Evolutionary conservation across 2,888 invertebrate genomes (phyloP).

Genomic region (Aspidapion aeneum): DNA sequence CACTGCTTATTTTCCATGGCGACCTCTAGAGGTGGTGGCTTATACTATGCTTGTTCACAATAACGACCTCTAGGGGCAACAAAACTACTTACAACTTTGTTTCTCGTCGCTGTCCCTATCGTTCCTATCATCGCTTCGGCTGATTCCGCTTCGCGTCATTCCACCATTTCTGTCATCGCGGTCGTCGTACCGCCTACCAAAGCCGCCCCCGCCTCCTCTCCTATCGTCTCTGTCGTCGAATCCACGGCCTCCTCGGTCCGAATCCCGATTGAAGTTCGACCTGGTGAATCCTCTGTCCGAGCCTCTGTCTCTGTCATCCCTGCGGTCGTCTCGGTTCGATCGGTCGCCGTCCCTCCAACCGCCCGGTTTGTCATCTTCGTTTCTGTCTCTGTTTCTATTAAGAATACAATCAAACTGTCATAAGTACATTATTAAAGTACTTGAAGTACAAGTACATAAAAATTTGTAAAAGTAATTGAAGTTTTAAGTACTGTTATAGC

Average conservation of each 20-base stretch:
- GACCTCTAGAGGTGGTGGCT: too few species aligned
- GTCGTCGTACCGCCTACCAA: slow-evolving; percentile 34
- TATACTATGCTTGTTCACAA: too few species aligned
- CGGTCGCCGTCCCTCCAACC: slow-evolving; percentile 44
- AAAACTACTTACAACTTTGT: slow-evolving; percentile 23
- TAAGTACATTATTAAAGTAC: too few species aligned
- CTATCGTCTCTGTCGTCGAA: slow-evolving; percentile 35
- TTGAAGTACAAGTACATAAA: too few species aligned
- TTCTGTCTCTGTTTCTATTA: slow-evolving; percentile 15
- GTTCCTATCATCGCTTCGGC: slow-evolving; percentile 19
- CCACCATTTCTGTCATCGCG: slow-evolving; percentile 30
- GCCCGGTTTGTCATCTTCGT: slow-evolving; percentile 24
- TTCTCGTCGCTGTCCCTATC: slow-evolving; percentile 24
- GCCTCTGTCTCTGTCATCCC: slow-evolving; percentile 39
- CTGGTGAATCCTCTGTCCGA: too few species aligned
- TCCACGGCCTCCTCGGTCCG: slow-evolving; percentile 2
- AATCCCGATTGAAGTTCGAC: too few species aligned
- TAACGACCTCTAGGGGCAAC: neutral
- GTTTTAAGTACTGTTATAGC: too few species aligned
- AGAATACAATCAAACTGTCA: too few species aligned
- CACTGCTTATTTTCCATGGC: too few species aligned
- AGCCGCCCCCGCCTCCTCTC: slow-evolving; percentile 31
- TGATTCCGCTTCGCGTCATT: slow-evolving; percentile 22
- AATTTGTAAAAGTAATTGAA: too few species aligned
- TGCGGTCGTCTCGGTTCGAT: slow-evolving; percentile 16